These are phyloP conservation scores for Leptopilina clavipes DNA, from an alignment of 1,140 invertebrate genomes.

Conservation along the genomic window DNA sequence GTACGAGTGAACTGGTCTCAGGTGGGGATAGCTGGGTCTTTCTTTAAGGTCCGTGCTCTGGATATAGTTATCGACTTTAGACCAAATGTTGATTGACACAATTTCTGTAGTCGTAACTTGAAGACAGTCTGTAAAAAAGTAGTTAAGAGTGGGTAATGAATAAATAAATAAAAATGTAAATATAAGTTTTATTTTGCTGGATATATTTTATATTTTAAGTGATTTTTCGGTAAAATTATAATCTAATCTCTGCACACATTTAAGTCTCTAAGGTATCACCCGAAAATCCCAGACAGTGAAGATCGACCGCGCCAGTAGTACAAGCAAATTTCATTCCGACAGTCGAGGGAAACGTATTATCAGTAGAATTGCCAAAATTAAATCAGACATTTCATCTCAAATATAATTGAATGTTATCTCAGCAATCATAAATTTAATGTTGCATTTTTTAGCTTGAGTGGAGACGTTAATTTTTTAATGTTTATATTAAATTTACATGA, in stretches of 20 bases:
- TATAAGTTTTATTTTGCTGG: background rate
- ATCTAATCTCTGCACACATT: background rate
- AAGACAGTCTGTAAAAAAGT: no score
- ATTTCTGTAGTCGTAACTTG: no score
- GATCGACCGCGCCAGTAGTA: background rate
- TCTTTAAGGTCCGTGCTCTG: no score
- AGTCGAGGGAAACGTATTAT: background rate
- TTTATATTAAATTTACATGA: no score
- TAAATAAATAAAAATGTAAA: no score
- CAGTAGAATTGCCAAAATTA: conserved; percentile 8
- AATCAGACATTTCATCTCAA: background rate
- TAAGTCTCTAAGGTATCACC: background rate
- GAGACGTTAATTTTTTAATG: no score
- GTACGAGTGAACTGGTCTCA: no score
- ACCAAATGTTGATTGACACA: no score
- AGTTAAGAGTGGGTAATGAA: no score
- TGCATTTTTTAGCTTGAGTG: background rate
- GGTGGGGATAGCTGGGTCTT: no score
- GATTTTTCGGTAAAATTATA: background rate
- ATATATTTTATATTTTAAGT: background rate
- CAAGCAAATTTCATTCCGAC: conserved; percentile 6
- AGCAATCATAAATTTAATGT: background rate
- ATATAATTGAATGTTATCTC: background rate
- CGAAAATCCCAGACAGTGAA: conserved; percentile 6
- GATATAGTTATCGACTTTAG: no score